phyloP scores from a whole-genome alignment of 2,888 invertebrate genomes.

The Idaea straminata region DNA sequence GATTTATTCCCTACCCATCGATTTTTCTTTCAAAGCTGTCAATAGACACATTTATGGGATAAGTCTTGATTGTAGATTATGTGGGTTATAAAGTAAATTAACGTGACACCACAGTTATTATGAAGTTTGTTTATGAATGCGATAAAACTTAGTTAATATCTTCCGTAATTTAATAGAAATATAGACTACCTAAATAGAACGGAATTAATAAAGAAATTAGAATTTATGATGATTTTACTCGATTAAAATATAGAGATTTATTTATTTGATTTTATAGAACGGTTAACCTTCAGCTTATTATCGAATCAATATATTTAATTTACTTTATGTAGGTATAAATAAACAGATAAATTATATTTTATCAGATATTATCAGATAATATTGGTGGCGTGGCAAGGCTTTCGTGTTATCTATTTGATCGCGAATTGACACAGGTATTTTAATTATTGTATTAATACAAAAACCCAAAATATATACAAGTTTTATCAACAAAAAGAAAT shows the following conservation, averaged over 20 bases:
- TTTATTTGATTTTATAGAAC: not conserved
- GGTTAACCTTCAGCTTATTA: not conserved
- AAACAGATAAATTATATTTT: not conserved
- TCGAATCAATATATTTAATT: not conserved
- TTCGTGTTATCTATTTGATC: not conserved
- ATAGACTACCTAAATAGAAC: not conserved
- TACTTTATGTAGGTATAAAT: not conserved
- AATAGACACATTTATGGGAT: not conserved
- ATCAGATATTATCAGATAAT: not conserved
- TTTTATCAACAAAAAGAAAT: too few relatives aligned
- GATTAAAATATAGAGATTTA: not conserved
- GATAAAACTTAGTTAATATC: not conserved
- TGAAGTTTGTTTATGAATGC: not conserved
- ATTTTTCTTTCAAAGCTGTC: constrained; percentile 19
- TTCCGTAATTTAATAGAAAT: not conserved
- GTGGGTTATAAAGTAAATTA: not conserved
- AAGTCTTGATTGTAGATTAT: constrained; percentile 2
- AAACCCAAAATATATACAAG: not conserved
- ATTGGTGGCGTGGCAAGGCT: not conserved
- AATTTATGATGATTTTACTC: not conserved
- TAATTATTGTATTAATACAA: not conserved
- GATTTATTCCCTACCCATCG: constrained; percentile 32
- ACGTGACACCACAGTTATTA: not conserved
- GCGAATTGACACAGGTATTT: not conserved
- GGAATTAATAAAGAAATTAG: not conserved